These are phyloP conservation scores for Amphipoea oculea DNA, from an alignment of 2,888 invertebrate species.

Conservation along the genomic window DNA sequence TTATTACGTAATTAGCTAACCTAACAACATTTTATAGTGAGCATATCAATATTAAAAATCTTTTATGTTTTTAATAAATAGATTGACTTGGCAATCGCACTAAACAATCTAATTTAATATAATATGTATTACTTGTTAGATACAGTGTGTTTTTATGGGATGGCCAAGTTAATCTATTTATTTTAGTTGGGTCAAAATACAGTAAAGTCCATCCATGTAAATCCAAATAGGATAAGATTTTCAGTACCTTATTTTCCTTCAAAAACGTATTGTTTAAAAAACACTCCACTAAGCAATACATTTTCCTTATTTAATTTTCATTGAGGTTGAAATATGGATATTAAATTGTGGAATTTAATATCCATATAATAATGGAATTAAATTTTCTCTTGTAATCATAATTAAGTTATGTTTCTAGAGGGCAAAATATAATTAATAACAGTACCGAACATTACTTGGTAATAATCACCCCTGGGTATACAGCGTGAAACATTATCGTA, in stretches of 20 bases:
- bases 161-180: no score
- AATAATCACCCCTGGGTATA: slow-evolving; percentile 41
- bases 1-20: no score
- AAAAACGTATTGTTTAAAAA: slow-evolving; percentile 27
- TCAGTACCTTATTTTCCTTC: not conserved
- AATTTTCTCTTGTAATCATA: slow-evolving; percentile 42
- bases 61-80: no score
- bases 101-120: no score
- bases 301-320: slow-evolving; percentile 34
- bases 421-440: slow-evolving; percentile 36
- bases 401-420: slow-evolving; percentile 44
- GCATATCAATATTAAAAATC: no score
- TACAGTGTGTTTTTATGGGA: no score
- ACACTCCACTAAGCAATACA: slow-evolving; percentile 20
- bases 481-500: slow-evolving; percentile 19
- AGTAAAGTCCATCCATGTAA: not conserved
- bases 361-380: slow-evolving; percentile 32
- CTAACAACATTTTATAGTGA: no score
- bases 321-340: slow-evolving; percentile 4
- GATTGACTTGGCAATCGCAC: no score
- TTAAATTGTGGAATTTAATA: no score
- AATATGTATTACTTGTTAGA: no score
- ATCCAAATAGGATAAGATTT: not conserved
- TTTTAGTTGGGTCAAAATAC: not conserved
- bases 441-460: slow-evolving; percentile 33